Conservation (phyloP, 2,797 vertebrate species). For the Rhinatrema bivittatum region DNA sequence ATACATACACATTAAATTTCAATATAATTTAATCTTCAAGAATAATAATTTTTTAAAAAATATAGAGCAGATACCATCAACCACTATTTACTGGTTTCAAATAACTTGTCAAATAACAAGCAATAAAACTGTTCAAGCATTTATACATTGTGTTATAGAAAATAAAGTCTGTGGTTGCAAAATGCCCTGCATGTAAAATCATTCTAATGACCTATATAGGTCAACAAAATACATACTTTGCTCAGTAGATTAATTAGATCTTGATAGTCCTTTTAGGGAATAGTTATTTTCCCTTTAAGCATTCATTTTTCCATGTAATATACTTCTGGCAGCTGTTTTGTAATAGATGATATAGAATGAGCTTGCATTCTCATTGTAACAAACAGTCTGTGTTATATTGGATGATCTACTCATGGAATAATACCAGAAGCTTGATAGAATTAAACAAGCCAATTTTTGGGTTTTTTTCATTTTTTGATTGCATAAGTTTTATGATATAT, state of each 20-base stretch:
- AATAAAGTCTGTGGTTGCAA: constrained; percentile 9
- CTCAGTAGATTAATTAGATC: constrained; percentile 1
- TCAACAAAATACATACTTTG: constrained; percentile 10
- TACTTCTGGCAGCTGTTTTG: background rate
- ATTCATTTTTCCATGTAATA: background rate
- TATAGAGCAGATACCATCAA: constrained; percentile 11
- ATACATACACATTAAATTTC: constrained; percentile 19
- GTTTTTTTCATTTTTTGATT: no score
- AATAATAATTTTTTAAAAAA: constrained; percentile 21
- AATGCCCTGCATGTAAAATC: background rate
- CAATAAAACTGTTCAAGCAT: constrained; percentile 13
- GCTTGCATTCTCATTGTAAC: background rate
- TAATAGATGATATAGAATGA: background rate
- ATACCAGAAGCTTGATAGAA: constrained; percentile 11
- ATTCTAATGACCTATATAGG: constrained; percentile 1
- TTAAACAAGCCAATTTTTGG: constrained; percentile 12
- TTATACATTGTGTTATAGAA: constrained; percentile 8
- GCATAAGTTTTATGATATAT: no score
- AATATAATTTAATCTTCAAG: constrained; percentile 27
- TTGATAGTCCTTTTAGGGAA: background rate
- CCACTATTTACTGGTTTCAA: constrained; percentile 14
- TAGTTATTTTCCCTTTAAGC: background rate
- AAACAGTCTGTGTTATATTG: constrained; percentile 8
- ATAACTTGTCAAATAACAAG: constrained; percentile 10
- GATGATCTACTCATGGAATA: background rate